Conservation (phyloP, 1,140 invertebrate species). For the Pseudomyrmex pallidus region DNA sequence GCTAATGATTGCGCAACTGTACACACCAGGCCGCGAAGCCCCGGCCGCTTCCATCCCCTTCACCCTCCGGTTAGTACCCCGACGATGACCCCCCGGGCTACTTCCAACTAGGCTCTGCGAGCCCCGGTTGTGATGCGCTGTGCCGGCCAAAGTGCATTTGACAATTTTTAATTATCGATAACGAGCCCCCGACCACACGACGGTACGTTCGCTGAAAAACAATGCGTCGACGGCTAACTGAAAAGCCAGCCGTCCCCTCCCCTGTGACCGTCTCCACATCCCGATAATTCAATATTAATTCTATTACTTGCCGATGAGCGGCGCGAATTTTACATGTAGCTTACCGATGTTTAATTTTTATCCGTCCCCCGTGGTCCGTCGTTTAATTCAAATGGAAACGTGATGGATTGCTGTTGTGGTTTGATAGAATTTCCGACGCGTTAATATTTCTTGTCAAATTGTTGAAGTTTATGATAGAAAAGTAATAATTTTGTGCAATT, state of each 20-base stretch:
- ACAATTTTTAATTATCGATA: slow-evolving; percentile 84
- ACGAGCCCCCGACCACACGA: slow-evolving; percentile 67
- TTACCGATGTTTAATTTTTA: slow-evolving; percentile 48
- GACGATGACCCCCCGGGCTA: slow-evolving; percentile 72
- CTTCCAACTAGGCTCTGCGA: slow-evolving; percentile 76
- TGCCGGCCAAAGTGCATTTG: slow-evolving; percentile 81
- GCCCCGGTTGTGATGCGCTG: slow-evolving; percentile 65
- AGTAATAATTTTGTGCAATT: background rate
- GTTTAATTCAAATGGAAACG: slow-evolving; percentile 36
- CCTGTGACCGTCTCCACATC: background rate
- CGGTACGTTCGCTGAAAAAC: slow-evolving; percentile 64
- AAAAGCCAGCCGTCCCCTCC: slow-evolving; percentile 27
- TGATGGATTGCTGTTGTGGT: slow-evolving; percentile 3
- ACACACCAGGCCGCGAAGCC: slow-evolving; percentile 46
- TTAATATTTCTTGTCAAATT: slow-evolving; percentile 39
- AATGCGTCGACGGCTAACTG: slow-evolving; percentile 67
- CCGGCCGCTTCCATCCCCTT: slow-evolving; percentile 16
- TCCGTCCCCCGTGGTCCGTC: slow-evolving; percentile 28
- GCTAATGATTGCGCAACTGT: slow-evolving; percentile 80
- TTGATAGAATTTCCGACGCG: background rate
- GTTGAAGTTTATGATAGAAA: background rate
- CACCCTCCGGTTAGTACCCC: slow-evolving; percentile 62
- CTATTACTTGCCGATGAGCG: slow-evolving; percentile 62
- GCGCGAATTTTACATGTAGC: slow-evolving; percentile 47
- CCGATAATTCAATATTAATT: slow-evolving; percentile 58